Percentiles rank a stretch among this genome's conserved stretches.
phyloP scores from a whole-genome alignment of 2,888 invertebrate species.

The Yponomeuta evonymella region DNA sequence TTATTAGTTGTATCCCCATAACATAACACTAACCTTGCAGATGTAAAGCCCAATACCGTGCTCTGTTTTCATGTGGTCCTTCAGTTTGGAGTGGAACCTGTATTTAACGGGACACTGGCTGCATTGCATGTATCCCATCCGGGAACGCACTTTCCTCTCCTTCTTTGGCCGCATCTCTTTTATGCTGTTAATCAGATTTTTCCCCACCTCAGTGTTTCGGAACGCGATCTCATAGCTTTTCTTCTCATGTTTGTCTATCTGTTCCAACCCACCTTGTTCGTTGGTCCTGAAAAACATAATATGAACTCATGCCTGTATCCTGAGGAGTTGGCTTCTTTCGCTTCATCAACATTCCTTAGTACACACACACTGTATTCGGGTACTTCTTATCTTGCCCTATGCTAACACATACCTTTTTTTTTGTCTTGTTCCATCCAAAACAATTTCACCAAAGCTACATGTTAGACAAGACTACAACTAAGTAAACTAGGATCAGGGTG shows the following conservation, averaged over 20 bases:
- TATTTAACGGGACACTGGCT: slow-evolving; percentile 53
- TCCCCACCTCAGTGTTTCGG: background rate
- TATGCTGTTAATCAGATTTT: slow-evolving; percentile 9
- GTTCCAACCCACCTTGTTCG: slow-evolving; percentile 22
- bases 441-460: no score
- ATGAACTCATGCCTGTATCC: no score
- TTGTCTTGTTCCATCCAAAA: no score
- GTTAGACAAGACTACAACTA: no score
- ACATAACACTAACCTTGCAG: slow-evolving; percentile 45
- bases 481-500: no score
- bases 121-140: slow-evolving; percentile 48
- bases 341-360: no score
- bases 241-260: slow-evolving; percentile 27
- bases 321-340: no score
- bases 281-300: no score
- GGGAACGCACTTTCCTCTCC: slow-evolving; percentile 43
- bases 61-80: slow-evolving; percentile 52
- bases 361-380: no score
- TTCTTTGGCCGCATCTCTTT: slow-evolving; percentile 23
- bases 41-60: slow-evolving; percentile 50
- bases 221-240: slow-evolving; percentile 14
- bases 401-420: no score
- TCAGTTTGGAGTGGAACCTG: slow-evolving; percentile 54
- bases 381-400: no score
- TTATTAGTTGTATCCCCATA: no score